These are phyloP conservation scores for Trissolcus brochymenae DNA, from an alignment of 2,888 invertebrate species.

Conservation along the genomic window DNA sequence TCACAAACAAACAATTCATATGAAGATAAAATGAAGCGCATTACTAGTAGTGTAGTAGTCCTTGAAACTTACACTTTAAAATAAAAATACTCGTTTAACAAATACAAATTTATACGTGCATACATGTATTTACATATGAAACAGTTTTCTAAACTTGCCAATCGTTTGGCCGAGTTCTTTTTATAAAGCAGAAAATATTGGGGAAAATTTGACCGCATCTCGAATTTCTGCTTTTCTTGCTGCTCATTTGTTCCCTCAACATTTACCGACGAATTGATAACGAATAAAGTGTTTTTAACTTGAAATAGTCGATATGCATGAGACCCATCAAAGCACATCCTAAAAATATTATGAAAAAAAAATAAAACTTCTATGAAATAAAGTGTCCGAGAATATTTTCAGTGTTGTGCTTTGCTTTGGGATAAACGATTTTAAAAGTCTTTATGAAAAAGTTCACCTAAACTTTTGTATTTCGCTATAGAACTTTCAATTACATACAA, in stretches of 20 bases:
- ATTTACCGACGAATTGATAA: no score
- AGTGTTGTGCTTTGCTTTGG: no score
- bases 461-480: conserved; percentile 36
- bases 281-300: no score
- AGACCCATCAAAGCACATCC: no score
- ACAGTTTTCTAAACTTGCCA: conserved; percentile 3
- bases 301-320: no score
- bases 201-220: background rate
- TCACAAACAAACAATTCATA: conserved; percentile 2
- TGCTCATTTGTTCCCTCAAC: background rate
- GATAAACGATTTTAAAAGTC: no score
- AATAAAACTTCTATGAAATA: background rate
- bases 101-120: conserved; percentile 18
- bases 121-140: conserved; percentile 4
- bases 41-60: conserved; percentile 21
- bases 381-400: no score
- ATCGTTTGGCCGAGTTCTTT: background rate
- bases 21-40: conserved; percentile 11
- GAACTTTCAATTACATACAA: conserved; percentile 19
- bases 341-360: background rate
- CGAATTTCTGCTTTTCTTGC: conserved; percentile 3
- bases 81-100: conserved; percentile 18
- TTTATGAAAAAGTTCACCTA: conserved; percentile 19
- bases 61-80: conserved; percentile 15
- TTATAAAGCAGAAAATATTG: background rate